These are phyloP conservation scores for Oxystoma pomonae DNA, from an alignment of 2,888 invertebrate genomes.

Conservation along the genomic window DNA sequence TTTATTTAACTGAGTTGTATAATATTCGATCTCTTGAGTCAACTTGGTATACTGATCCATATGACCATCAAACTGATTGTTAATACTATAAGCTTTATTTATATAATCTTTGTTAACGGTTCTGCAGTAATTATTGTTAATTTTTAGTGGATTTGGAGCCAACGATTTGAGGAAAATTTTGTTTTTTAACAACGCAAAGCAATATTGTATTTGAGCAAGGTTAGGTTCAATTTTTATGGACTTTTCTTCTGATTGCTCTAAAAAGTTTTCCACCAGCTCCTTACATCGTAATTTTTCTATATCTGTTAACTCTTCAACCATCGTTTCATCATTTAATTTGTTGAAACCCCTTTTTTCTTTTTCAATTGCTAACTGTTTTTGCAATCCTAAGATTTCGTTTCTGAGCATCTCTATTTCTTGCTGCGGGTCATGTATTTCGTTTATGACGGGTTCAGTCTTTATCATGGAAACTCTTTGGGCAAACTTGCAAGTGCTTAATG, in stretches of 20 bases:
- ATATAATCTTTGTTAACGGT: background rate
- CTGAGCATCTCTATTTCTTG: constrained; percentile 47
- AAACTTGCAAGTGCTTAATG: constrained; percentile 53
- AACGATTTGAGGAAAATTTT: constrained; percentile 14
- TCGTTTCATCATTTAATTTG: background rate
- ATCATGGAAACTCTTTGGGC: constrained; percentile 53
- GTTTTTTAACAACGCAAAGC: constrained; percentile 40
- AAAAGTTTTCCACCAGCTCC: constrained; percentile 31
- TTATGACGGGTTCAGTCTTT: constrained; percentile 47
- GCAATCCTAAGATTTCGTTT: constrained; percentile 45
- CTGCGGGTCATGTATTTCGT: constrained; percentile 45
- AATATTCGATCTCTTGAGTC: constrained; percentile 17
- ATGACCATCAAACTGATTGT: too few species aligned
- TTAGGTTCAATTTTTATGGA: constrained; percentile 35
- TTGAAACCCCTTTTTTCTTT: background rate
- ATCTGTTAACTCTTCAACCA: background rate
- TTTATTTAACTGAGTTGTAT: constrained; percentile 27
- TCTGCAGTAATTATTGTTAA: background rate
- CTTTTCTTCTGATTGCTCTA: constrained; percentile 29
- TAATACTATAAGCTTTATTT: too few species aligned
- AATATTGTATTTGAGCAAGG: constrained; percentile 39
- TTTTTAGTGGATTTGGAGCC: background rate
- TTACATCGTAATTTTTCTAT: constrained; percentile 27
- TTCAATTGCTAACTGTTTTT: constrained; percentile 14
- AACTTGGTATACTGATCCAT: background rate